Evolutionary conservation across 2,113 vertebrate genomes (phyloP), one percentile per base, ranked within the genome.

Genomic region (Alethe diademata): DNA sequence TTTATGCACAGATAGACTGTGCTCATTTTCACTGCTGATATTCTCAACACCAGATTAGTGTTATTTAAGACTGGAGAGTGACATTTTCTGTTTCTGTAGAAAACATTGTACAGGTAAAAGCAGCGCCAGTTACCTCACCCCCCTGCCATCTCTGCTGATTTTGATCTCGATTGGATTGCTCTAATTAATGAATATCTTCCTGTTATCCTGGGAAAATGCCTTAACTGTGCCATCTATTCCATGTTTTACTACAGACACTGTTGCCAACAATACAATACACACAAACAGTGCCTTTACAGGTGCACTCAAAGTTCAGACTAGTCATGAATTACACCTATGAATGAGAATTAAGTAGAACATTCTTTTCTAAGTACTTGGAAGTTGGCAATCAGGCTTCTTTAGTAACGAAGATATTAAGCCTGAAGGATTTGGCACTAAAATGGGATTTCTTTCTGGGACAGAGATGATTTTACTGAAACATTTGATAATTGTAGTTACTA

Each of bases 261-360:
- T 82, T 95, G 92, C 92, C 95, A 96, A 79, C 90, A 93, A 58
- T 31, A 91, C 73, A 90, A 64, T 23, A 57, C 65, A 91, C 86
- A 90, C 82, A 92, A 96, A 88, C 86, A 92, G 90, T 25, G 65
- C 75, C 93, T 93, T 88, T 82, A 79, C 84, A 97, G 95, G 94
- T 96, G 95, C 96, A 95, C 58, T 88, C 66, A 86, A 87, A 96
- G 94, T 97, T 95, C 96, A 97, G 93, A 73, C 69, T 89, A 82
- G 83, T 66, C 79, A 84, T 69, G 78, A 96, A 93, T 92, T 87
- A 94, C 91, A 95, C 28, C 74, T 64, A 71, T 96, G 94, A 96
- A 93, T 94, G 91, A 89, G 47, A 96, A 88, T 76, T 86, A 93
- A 94, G n/a, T 20, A 91, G 91, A 95, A 92, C 96, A 96, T 96